Percentiles rank a stretch among this genome's conserved stretches.
phyloP scores from a whole-genome alignment of 2,797 vertebrate species.

The Somateria mollissima region DNA sequence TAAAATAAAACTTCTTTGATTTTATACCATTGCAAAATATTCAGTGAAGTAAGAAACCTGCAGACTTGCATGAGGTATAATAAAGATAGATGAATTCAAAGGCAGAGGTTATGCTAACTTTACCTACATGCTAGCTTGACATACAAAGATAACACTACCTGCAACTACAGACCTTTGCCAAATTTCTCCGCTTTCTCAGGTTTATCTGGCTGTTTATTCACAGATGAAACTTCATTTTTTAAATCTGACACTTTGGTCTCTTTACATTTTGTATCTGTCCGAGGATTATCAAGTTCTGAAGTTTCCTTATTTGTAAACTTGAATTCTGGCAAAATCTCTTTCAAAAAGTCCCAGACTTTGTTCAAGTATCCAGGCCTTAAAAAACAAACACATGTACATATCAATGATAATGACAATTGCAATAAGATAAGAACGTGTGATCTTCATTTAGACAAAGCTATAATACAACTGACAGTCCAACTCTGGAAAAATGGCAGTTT shows the following conservation, averaged over 20 bases:
- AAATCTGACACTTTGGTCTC: conserved; percentile 55
- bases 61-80: background rate
- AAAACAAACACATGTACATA: background rate
- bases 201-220: conserved; percentile 24
- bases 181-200: conserved; percentile 68
- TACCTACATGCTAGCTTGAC: background rate
- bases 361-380: conserved; percentile 75
- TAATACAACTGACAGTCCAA: background rate
- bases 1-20: background rate
- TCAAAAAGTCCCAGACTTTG: conserved; percentile 87
- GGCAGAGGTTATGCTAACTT: background rate
- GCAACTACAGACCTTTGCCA: conserved; percentile 74
- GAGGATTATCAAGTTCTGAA: conserved; percentile 44
- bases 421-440: background rate
- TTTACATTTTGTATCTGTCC: conserved; percentile 45
- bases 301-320: conserved; percentile 67
- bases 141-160: background rate
- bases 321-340: conserved; percentile 83
- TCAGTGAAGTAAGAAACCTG: background rate
- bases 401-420: background rate
- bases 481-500: background rate
- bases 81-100: background rate
- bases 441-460: background rate
- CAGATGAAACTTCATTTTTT: conserved; percentile 50
- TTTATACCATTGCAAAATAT: background rate